Evolutionary conservation across 2,888 invertebrate species (phyloP).

Genomic region (Campoletis raptor): DNA sequence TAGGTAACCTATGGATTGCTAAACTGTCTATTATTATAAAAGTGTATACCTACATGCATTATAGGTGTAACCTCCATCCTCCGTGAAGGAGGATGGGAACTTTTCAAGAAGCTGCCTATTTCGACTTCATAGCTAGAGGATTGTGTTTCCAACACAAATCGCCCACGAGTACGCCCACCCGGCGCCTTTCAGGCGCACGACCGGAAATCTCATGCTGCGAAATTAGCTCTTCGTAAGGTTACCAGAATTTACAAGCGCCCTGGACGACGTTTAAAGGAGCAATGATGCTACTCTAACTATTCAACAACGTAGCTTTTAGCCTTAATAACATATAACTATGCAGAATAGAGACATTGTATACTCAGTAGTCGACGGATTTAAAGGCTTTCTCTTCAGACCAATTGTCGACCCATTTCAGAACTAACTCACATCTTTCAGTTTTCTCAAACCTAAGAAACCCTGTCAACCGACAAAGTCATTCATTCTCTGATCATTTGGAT

Average conservation of each 20-base stretch:
- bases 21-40: constrained; percentile 43
- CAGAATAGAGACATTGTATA: constrained; percentile 12
- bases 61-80: not conserved
- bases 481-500: constrained; percentile 38
- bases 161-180: constrained; percentile 78
- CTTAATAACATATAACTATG: constrained; percentile 23
- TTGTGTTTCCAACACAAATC: constrained; percentile 81
- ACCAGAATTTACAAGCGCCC: constrained; percentile 60
- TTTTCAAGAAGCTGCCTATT: constrained; percentile 52
- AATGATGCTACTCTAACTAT: constrained; percentile 32
- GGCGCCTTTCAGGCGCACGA: constrained; percentile 64
- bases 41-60: not conserved
- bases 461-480: constrained; percentile 16
- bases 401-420: constrained; percentile 1
- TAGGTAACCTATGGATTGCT: constrained; percentile 24
- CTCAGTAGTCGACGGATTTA: constrained; percentile 16
- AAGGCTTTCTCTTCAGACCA: constrained; percentile 38
- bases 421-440: constrained; percentile 37
- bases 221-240: constrained; percentile 72
- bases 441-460: constrained; percentile 12
- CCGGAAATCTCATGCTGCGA: constrained; percentile 82
- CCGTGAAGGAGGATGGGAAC: constrained; percentile 56
- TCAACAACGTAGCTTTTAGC: not conserved
- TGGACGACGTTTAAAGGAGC: not conserved
- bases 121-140: constrained; percentile 73